Evolutionary conservation across 2,113 vertebrate species (phyloP), one percentile per base, ranked within the genome.

Genomic region (Pomatostomus ruficeps): DNA sequence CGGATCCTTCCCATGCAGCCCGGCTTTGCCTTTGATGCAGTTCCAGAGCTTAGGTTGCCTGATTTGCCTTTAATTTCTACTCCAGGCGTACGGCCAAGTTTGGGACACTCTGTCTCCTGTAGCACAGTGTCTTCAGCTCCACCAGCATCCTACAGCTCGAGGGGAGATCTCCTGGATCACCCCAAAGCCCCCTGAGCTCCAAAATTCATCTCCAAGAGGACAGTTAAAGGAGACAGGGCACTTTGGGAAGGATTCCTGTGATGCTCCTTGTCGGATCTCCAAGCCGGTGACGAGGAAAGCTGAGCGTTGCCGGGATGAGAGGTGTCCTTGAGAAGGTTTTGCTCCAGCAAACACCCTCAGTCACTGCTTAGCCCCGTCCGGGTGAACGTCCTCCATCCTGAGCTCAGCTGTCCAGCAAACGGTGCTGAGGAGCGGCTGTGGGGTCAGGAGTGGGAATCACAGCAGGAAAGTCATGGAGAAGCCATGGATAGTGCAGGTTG

Each of bases 41-140:
- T 94, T 95, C 95, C 95, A 95, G 91, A 59, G 43, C 49, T 95
- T 94, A 91, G 95, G 88, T 81, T 96, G 90, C 78, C 91, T 95
- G 93, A 94, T 94, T 97, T 94, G 91, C 94, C 72, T 97, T 95
- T 94, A 96, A 95, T 95, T 94, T 95, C 95, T 71, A 92, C 85
- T 85, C 91, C 95, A 97, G 94, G 95, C 88, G 61, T 24, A 38
- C 31, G 49, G 93, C 85, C 95, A 90, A 88, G 82, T 88, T 94
- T 68, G 88, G 92, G 92, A 93, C 94, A 93, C 65, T 29, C 55
- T 45, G 89, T 66, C 87, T 93, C 55, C 49, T 51, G 35, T 48
- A 25, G 31, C 63, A 17, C 59, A 77, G 3, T 28, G 35, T 48
- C 55, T 85, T 88, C 89, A 83, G 59, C 66, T 48, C 40, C 12